phyloP scores from a whole-genome alignment of 1,140 invertebrate genomes.

The Coptotermes formosanus region DNA sequence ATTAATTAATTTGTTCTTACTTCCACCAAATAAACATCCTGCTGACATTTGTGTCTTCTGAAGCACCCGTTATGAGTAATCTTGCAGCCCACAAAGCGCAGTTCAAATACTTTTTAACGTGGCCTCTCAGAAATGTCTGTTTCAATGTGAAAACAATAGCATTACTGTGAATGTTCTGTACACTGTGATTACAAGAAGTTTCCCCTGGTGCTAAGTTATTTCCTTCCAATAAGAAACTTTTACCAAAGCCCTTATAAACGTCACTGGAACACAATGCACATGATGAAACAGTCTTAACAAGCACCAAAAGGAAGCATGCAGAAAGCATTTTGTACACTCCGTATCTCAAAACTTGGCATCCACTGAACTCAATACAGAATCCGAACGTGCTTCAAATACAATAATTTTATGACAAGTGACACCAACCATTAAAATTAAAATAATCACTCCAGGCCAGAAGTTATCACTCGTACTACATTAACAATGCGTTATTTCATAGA shows the following conservation, averaged over 20 bases:
- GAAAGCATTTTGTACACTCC: background rate
- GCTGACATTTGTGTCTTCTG: too few relatives aligned
- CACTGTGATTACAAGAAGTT: background rate
- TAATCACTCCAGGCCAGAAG: too few relatives aligned
- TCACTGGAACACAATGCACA: too few relatives aligned
- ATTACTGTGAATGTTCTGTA: background rate
- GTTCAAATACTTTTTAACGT: too few relatives aligned
- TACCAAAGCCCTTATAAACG: too few relatives aligned
- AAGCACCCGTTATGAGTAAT: too few relatives aligned
- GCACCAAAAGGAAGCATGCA: background rate
- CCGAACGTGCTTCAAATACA: background rate
- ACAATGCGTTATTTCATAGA: too few relatives aligned
- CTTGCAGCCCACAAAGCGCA: too few relatives aligned
- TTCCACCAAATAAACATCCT: too few relatives aligned
- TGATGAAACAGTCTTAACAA: background rate
- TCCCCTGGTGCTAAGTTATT: background rate
- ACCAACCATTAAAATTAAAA: background rate
- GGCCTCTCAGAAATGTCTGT: too few relatives aligned
- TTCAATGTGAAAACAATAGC: background rate
- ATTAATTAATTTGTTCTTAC: too few relatives aligned
- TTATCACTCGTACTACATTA: too few relatives aligned
- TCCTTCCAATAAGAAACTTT: background rate
- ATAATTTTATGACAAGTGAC: background rate
- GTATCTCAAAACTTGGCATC: background rate
- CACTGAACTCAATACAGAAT: background rate